Evolutionary conservation across 2,888 invertebrate genomes (phyloP).

Genomic region (Pomacea canaliculata): DNA sequence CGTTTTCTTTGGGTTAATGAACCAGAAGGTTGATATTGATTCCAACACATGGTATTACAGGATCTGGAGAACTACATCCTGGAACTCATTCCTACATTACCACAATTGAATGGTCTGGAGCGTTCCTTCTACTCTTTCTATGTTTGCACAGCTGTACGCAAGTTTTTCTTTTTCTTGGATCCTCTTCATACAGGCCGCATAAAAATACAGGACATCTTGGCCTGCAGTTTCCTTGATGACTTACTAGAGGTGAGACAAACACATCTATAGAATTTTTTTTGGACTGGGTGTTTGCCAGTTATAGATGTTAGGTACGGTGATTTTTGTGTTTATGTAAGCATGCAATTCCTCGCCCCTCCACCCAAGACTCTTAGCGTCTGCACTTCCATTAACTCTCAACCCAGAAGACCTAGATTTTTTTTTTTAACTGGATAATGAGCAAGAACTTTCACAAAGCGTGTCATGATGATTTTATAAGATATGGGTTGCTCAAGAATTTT

Average conservation of each 20-base stretch:
- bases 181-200: constrained; percentile 89
- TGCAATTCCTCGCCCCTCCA: background rate
- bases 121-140: constrained; percentile 96
- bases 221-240: constrained; percentile 92
- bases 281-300: too few species aligned
- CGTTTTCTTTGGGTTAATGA: too few species aligned
- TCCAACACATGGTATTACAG: constrained; percentile 69
- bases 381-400: too few species aligned
- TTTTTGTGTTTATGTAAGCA: background rate
- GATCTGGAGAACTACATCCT: constrained; percentile 95
- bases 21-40: too few species aligned
- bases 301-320: background rate
- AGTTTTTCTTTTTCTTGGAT: constrained; percentile 96
- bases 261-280: too few species aligned
- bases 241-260: constrained; percentile 79
- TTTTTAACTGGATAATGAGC: too few species aligned
- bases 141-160: constrained; percentile 93
- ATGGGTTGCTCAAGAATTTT: too few species aligned
- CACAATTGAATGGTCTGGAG: constrained; percentile 90
- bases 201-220: constrained; percentile 90
- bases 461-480: too few species aligned
- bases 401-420: too few species aligned
- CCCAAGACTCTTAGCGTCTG: background rate
- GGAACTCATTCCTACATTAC: constrained; percentile 91
- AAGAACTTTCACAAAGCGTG: too few species aligned